Evolutionary conservation across 2,888 invertebrate genomes (phyloP).

Genomic region (Magallana nippona): DNA sequence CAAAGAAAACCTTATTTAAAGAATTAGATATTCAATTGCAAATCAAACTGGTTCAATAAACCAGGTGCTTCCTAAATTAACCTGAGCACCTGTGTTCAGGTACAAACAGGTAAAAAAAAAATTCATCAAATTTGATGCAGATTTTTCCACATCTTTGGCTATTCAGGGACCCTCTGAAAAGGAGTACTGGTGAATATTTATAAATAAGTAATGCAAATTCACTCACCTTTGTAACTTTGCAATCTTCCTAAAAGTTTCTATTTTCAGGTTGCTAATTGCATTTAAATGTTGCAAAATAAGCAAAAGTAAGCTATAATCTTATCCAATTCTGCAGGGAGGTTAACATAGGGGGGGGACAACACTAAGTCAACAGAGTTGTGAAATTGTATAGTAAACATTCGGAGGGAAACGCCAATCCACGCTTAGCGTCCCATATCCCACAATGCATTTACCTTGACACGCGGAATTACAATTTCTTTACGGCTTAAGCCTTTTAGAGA

Average conservation of each 20-base stretch:
- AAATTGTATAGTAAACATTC: conserved; percentile 24
- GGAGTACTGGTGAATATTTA: background rate
- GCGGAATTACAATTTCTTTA: conserved; percentile 18
- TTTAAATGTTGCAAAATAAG: background rate
- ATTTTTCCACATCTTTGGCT: background rate
- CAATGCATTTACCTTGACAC: conserved; percentile 32
- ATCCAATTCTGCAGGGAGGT: background rate
- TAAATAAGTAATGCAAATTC: conserved; percentile 3
- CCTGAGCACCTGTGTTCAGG: conserved; percentile 18
- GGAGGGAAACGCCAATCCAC: conserved; percentile 18
- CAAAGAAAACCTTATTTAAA: background rate
- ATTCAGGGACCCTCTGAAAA: conserved; percentile 15
- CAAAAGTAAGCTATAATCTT: too few relatives aligned
- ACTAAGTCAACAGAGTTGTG: conserved; percentile 10
- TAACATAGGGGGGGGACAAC: background rate
- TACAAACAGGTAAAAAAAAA: conserved; percentile 1
- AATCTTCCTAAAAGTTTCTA: conserved; percentile 10
- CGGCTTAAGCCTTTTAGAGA: conserved; percentile 22
- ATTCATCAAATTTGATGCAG: background rate
- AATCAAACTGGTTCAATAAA: conserved; percentile 7
- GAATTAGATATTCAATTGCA: conserved; percentile 22
- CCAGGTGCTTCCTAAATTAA: conserved; percentile 20
- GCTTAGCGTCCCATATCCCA: conserved; percentile 23
- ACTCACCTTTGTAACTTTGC: conserved; percentile 5
- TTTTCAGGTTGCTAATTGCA: conserved; percentile 19